Base-by-base conservation (phyloP, 1,140 invertebrate species). In the Episyrphus balteatus region DNA sequence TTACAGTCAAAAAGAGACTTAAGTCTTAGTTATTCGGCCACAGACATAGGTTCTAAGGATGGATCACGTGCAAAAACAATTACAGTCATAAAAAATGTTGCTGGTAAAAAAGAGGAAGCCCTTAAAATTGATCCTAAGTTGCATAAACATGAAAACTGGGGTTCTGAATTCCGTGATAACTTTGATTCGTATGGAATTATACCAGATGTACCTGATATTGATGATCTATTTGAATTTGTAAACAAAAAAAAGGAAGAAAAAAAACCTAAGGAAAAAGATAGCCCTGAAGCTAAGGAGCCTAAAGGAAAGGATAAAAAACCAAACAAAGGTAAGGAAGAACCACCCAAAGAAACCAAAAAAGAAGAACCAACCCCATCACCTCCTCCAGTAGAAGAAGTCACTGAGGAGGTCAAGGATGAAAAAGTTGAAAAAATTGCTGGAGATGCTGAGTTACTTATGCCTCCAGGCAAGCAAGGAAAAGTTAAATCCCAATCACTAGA, bases 31-130 rank as follows among this genome's bases (percentile, higher is more conserved):
- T 67, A 67, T 59, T 51, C 65, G 12, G 65, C 65, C 8, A 65
- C 65, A 31, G 63, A 67, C 37, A 67, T 67, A 17, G 59, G 67
- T 40, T 65, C 62, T 44, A 67, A 63, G 42, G 64, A 63, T 38
- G 65, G 65, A n/a, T 66, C 65, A 12, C 64, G 59, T 19, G 59
- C 67, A 1, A 67, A 67, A 54, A 67, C 65, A 26, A 63, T 67
- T 13, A 67, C 64, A 1, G 62, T 67, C 7, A 67, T 67, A 37
- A 67, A 67, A 44, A 67, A 62, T 50, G 45, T 63, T 19, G 59
- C 8, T 1, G 30, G 32, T 11, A 47, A 42, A 46, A 13, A 19
- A 37, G 50, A 59, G 43, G 38, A 51, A 26, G 59, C 58, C 33
- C 43, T 62, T 36, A 46, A 41, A 18, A 57, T 66, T 42, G 55